These are phyloP conservation scores for Tinea semifulvella DNA, from an alignment of 2,888 invertebrate genomes.

Conservation along the genomic window DNA sequence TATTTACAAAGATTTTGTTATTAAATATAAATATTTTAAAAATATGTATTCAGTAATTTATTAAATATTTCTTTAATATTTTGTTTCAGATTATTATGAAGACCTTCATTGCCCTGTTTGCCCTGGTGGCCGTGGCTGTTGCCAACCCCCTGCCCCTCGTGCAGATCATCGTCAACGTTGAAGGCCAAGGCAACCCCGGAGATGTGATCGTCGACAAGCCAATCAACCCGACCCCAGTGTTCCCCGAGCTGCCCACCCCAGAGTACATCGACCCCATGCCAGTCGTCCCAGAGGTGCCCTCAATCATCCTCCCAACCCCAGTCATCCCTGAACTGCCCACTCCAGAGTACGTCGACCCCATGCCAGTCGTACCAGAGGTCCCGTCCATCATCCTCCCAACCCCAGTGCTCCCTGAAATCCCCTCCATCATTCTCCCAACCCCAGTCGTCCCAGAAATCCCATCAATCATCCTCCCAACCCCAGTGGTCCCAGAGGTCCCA, in stretches of 20 bases:
- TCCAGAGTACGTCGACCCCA: constrained; percentile 6
- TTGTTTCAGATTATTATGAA: constrained; percentile 27
- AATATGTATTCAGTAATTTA: too few species aligned
- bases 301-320: constrained; percentile 14
- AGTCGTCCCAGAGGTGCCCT: constrained; percentile 17
- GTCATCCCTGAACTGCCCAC: constrained; percentile 14
- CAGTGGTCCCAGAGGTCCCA: constrained; percentile 12
- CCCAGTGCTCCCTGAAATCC: constrained; percentile 11
- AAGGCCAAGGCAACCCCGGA: constrained; percentile 22
- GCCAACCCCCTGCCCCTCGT: constrained; percentile 37
- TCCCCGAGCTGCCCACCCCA: background rate
- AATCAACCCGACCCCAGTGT: background rate
- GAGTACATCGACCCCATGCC: constrained; percentile 7
- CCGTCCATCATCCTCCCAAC: constrained; percentile 16
- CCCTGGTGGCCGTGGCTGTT: constrained; percentile 33
- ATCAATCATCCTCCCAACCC: constrained; percentile 11
- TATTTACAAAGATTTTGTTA: too few species aligned
- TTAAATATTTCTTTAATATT: background rate
- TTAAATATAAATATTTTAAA: too few species aligned
- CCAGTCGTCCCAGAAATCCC: constrained; percentile 15
- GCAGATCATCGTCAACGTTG: constrained; percentile 33
- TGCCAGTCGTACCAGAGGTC: constrained; percentile 15
- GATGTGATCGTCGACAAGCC: constrained; percentile 20
- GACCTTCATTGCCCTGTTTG: constrained; percentile 31
- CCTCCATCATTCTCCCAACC: constrained; percentile 17